Percentiles rank a stretch among this genome's conserved stretches.
These are phyloP conservation scores for Rhodophaea formosa DNA, from an alignment of 2,888 invertebrate species.

Conservation along the genomic window DNA sequence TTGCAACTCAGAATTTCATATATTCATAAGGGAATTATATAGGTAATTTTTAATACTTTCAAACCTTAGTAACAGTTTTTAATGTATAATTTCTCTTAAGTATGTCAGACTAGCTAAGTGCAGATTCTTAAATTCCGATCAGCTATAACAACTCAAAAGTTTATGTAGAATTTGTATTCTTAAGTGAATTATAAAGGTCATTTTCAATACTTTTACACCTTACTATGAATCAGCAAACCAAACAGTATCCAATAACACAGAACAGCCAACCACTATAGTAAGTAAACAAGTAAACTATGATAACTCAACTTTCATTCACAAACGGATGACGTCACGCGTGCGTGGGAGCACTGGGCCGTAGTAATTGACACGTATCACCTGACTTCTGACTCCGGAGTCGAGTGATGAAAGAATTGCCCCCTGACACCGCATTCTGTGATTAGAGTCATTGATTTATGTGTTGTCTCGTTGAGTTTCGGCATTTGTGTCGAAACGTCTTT, in stretches of 20 bases:
- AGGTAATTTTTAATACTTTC: neutral
- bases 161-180: no score
- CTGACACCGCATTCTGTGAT: slow-evolving; percentile 21
- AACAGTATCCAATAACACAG: neutral
- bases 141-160: no score
- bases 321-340: slow-evolving; percentile 35
- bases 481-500: slow-evolving; percentile 1
- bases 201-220: neutral
- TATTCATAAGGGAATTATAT: no score
- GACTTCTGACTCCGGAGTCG: slow-evolving; percentile 45
- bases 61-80: no score
- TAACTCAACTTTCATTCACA: neutral
- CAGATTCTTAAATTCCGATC: no score
- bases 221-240: neutral
- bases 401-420: slow-evolving; percentile 26
- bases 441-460: slow-evolving; percentile 17
- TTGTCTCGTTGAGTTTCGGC: slow-evolving; percentile 10
- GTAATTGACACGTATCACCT: slow-evolving; percentile 41
- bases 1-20: no score
- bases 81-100: no score
- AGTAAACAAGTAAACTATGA: neutral
- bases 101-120: no score
- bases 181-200: neutral
- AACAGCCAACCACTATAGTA: neutral
- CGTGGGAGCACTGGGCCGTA: slow-evolving; percentile 33